Conservation (phyloP, 1,140 invertebrate genomes). For the Rhyzopertha dominica region DNA sequence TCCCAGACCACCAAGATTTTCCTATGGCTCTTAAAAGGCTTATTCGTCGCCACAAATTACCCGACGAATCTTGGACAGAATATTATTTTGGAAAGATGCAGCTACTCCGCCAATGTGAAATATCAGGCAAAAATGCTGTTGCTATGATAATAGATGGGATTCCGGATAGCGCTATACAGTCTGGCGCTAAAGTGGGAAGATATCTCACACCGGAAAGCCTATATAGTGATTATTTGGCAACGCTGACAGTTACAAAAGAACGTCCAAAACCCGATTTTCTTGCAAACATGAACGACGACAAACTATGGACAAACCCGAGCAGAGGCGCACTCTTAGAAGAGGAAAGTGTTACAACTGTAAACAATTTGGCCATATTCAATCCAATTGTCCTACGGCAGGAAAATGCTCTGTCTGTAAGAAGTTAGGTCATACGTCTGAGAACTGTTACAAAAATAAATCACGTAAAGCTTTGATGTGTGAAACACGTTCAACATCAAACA, state of each 20-base stretch:
- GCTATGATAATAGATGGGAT: constrained; percentile 13
- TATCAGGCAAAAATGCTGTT: constrained; percentile 15
- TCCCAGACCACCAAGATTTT: constrained; percentile 19
- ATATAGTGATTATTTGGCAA: neutral
- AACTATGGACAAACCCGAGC: too few relatives aligned
- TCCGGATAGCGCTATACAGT: constrained; percentile 8
- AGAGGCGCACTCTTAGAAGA: too few relatives aligned
- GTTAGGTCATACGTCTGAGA: too few relatives aligned
- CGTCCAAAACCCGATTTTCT: neutral
- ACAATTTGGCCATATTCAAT: too few relatives aligned
- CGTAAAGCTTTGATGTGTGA: too few relatives aligned
- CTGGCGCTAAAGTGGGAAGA: constrained; percentile 13
- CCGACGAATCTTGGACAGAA: constrained; percentile 6
- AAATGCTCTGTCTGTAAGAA: too few relatives aligned
- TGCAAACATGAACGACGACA: too few relatives aligned
- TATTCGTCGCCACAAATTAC: neutral
- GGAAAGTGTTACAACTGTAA: too few relatives aligned
- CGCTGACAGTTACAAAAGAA: neutral
- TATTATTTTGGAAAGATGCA: constrained; percentile 16
- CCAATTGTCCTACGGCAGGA: too few relatives aligned
- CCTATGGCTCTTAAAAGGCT: constrained; percentile 11
- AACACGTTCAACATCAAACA: too few relatives aligned
- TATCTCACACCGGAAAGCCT: constrained; percentile 4
- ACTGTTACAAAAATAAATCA: too few relatives aligned
- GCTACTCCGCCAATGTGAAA: constrained; percentile 8